Evolutionary conservation across 1,140 invertebrate genomes (phyloP).

Genomic region (Eulimnadia texana): DNA sequence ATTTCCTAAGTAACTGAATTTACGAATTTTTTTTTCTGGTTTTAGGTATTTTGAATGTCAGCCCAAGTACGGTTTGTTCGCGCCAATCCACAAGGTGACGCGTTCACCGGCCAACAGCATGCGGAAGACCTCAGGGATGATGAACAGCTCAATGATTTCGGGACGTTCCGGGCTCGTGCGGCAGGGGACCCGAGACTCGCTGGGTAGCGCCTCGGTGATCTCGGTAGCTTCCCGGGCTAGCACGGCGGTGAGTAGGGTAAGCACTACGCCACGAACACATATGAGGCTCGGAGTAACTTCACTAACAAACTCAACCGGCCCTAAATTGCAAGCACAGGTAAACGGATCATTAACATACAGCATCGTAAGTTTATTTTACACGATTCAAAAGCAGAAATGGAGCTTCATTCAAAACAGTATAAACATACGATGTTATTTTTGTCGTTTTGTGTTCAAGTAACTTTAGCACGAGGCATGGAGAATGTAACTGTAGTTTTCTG

Average conservation of each 20-base stretch:
- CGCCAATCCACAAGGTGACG: slow-evolving; percentile 71
- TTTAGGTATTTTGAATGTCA: slow-evolving; percentile 85
- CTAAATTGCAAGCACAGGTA: neutral
- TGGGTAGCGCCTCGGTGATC: slow-evolving; percentile 47
- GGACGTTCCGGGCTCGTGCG: slow-evolving; percentile 43
- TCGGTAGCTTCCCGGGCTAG: slow-evolving; percentile 44
- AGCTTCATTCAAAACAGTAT: too few relatives aligned
- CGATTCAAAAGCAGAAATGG: too few relatives aligned
- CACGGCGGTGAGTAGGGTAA: slow-evolving; percentile 37
- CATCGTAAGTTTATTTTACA: too few relatives aligned
- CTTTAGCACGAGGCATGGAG: too few relatives aligned
- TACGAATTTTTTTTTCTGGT: slow-evolving; percentile 9
- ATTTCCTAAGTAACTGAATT: neutral
- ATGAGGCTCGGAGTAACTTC: slow-evolving; percentile 47
- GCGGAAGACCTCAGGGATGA: slow-evolving; percentile 42
- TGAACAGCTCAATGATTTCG: slow-evolving; percentile 36
- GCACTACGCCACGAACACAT: slow-evolving; percentile 21
- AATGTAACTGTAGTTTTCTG: too few relatives aligned
- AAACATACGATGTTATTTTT: slow-evolving; percentile 5
- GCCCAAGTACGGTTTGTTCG: slow-evolving; percentile 80
- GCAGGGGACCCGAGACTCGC: slow-evolving; percentile 68
- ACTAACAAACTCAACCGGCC: slow-evolving; percentile 27
- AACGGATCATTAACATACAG: neutral
- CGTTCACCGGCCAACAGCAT: slow-evolving; percentile 51
- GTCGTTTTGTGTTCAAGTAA: neutral